Conservation (phyloP, 2,888 invertebrate genomes). For the Euproctis similis region DNA sequence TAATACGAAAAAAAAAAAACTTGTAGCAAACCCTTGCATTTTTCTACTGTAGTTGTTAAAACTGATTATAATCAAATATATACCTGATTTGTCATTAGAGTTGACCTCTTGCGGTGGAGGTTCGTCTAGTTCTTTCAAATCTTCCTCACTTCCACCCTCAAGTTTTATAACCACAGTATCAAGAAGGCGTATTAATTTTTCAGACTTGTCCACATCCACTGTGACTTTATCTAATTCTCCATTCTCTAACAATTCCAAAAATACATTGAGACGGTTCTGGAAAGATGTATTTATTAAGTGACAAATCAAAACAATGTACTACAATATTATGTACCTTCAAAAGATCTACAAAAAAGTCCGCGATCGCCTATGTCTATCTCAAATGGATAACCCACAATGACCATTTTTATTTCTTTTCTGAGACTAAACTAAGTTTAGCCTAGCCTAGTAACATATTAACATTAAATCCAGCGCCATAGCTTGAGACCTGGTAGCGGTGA, state of each 20-base stretch:
- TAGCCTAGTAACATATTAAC: too few relatives aligned
- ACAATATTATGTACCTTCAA: too few relatives aligned
- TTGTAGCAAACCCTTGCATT: neutral
- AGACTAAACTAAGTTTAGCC: too few relatives aligned
- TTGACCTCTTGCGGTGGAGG: slow-evolving; percentile 51
- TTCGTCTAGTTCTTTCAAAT: slow-evolving; percentile 89
- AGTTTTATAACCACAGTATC: slow-evolving; percentile 98
- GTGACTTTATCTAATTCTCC: slow-evolving; percentile 84
- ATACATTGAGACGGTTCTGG: slow-evolving; percentile 91
- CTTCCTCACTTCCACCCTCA: slow-evolving; percentile 94
- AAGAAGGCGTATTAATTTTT: slow-evolving; percentile 87
- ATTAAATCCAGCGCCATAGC: too few relatives aligned
- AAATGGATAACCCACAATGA: too few relatives aligned
- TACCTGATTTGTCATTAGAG: slow-evolving; percentile 49
- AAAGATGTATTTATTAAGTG: slow-evolving; percentile 5
- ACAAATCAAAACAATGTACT: neutral
- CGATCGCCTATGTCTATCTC: too few relatives aligned
- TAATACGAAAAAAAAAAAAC: slow-evolving; percentile 1
- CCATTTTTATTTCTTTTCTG: too few relatives aligned
- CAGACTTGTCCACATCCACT: slow-evolving; percentile 90
- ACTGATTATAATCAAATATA: too few relatives aligned
- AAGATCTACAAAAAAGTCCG: too few relatives aligned
- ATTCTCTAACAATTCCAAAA: slow-evolving; percentile 86
- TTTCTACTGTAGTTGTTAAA: neutral
- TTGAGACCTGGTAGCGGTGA: too few relatives aligned